phyloP scores from a whole-genome alignment of 2,888 invertebrate species.

The Protodeltote pygarga region DNA sequence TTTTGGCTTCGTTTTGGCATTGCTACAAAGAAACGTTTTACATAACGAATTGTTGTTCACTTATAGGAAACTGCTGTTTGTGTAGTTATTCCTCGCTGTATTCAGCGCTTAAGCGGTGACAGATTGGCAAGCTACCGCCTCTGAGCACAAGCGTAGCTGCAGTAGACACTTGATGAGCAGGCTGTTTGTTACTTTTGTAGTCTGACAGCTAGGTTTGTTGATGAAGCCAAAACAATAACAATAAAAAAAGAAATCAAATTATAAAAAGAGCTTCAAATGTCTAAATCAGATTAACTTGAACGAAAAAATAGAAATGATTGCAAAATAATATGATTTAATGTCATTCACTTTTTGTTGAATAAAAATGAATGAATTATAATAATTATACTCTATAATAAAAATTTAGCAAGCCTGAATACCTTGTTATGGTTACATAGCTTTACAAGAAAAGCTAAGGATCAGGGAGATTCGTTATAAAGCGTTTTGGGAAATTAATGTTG shows the following conservation, averaged over 20 bases:
- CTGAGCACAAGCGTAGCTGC: conserved; percentile 10
- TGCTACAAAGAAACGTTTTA: conserved; percentile 30
- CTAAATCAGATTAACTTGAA: too few relatives aligned
- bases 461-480: conserved; percentile 21
- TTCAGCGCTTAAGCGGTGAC: conserved; percentile 34
- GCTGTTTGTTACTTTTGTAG: conserved; percentile 25
- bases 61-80: conserved; percentile 37
- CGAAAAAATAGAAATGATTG: not conserved
- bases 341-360: conserved; percentile 2
- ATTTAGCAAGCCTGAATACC: conserved; percentile 24
- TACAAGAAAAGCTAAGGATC: conserved; percentile 31
- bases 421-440: conserved; percentile 36
- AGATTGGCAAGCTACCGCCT: conserved; percentile 26
- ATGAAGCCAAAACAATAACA: conserved; percentile 5
- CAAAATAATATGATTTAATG: not conserved
- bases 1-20: conserved; percentile 38
- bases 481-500: conserved; percentile 33
- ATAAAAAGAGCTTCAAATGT: too few relatives aligned
- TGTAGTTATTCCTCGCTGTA: conserved; percentile 33
- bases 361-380: conserved; percentile 15
- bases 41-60: conserved; percentile 28
- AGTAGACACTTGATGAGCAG: conserved; percentile 31
- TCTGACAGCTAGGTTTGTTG: conserved; percentile 18
- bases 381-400: conserved; percentile 21
- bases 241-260: not conserved